Evolutionary conservation across 2,113 vertebrate genomes (phyloP).

Genomic region (Strix uralensis): DNA sequence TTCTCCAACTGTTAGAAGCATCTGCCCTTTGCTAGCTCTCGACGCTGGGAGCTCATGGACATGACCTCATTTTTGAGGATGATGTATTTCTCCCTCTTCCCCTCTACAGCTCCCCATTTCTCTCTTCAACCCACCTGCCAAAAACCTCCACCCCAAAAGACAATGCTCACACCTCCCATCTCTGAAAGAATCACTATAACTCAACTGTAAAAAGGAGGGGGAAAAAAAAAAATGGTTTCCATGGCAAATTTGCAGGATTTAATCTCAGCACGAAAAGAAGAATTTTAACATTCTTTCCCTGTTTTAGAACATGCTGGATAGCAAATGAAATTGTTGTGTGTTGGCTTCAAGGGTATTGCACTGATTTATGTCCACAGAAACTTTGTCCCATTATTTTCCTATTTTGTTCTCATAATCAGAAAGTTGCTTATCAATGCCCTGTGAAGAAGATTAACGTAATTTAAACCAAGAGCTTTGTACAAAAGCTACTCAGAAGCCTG

Average conservation of each 20-base stretch:
- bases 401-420: conserved; percentile 14
- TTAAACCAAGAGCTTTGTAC: background rate
- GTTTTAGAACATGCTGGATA: conserved; percentile 7
- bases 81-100: background rate
- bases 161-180: background rate
- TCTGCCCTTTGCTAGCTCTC: background rate
- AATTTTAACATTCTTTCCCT: conserved; percentile 51
- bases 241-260: conserved; percentile 57
- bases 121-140: background rate
- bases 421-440: conserved; percentile 43
- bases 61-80: background rate
- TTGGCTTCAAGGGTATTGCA: conserved; percentile 24
- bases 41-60: rapidly evolving
- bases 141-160: background rate
- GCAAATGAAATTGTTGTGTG: conserved; percentile 5
- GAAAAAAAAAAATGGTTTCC: conserved; percentile 20
- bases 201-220: background rate
- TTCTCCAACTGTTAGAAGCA: background rate
- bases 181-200: background rate
- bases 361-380: conserved; percentile 11
- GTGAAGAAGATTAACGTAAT: conserved; percentile 29
- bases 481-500: background rate
- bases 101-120: background rate
- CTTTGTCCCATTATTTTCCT: conserved; percentile 1
- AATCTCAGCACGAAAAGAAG: conserved; percentile 6